A percentile compares a stretch with the other conserved stretches of the same genome.
These are phyloP conservation scores for Dasyprocta punctata DNA, from an alignment of 2,113 vertebrate genomes.

Conservation along the genomic window DNA sequence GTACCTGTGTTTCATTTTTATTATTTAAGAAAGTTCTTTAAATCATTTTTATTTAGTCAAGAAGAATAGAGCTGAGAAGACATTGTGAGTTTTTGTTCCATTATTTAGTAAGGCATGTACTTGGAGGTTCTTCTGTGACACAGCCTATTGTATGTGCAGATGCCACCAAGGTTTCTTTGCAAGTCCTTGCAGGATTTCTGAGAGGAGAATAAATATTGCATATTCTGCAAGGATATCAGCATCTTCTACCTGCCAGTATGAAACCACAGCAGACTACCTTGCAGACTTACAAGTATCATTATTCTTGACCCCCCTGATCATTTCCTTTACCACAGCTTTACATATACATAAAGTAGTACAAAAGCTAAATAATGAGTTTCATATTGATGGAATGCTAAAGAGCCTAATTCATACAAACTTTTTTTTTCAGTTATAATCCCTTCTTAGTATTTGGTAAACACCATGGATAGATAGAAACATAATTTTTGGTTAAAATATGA, in stretches of 20 bases:
- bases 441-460: neutral
- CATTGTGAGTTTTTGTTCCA: neutral
- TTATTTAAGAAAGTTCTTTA: neutral
- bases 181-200: neutral
- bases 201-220: neutral
- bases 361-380: neutral
- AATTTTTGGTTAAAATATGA: neutral
- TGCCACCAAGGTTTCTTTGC: neutral
- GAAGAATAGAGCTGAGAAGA: neutral
- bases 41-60: slow-evolving; percentile 26
- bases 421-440: neutral
- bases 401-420: neutral
- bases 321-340: neutral
- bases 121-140: neutral
- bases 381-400: neutral
- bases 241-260: neutral
- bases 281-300: neutral
- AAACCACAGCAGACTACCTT: neutral
- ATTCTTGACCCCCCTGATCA: neutral
- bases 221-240: neutral
- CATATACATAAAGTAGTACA: neutral
- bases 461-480: neutral
- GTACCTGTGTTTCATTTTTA: neutral
- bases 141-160: accelerated
- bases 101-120: neutral